Conservation (phyloP, 1,140 invertebrate species). For the Tribolium castaneum region DNA sequence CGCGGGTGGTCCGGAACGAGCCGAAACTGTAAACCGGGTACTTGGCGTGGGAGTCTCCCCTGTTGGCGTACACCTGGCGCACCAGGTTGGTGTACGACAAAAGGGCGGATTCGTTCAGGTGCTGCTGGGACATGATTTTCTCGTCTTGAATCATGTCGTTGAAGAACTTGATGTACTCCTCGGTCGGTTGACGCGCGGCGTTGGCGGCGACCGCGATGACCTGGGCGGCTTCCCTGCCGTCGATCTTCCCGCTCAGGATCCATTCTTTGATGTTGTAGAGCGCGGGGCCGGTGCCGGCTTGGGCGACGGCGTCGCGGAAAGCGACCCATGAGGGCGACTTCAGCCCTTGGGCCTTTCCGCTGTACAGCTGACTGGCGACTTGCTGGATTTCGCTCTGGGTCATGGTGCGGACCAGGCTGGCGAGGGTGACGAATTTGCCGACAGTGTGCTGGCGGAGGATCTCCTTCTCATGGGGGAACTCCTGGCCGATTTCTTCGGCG, state of each 20-base stretch:
- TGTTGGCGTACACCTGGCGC: conserved; percentile 69
- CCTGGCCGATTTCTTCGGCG: conserved; percentile 68
- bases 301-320: conserved; percentile 72
- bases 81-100: conserved; percentile 70
- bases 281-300: conserved; percentile 75
- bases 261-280: conserved; percentile 70
- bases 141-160: conserved; percentile 66
- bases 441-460: conserved; percentile 69
- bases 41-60: conserved; percentile 66
- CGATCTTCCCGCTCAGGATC: conserved; percentile 70
- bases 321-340: conserved; percentile 65
- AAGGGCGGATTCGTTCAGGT: conserved; percentile 68
- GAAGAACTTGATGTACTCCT: conserved; percentile 71
- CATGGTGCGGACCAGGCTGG: conserved; percentile 70
- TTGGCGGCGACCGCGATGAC: conserved; percentile 67
- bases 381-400: conserved; percentile 63
- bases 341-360: conserved; percentile 55
- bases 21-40: conserved; percentile 75
- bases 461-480: conserved; percentile 68
- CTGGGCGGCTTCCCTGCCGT: conserved; percentile 68
- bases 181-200: conserved; percentile 70
- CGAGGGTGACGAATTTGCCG: conserved; percentile 72
- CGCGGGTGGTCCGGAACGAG: conserved; percentile 64
- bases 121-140: conserved; percentile 64
- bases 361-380: conserved; percentile 63